phyloP scores from a whole-genome alignment of 2,797 vertebrate species.

The Streptopelia turtur region DNA sequence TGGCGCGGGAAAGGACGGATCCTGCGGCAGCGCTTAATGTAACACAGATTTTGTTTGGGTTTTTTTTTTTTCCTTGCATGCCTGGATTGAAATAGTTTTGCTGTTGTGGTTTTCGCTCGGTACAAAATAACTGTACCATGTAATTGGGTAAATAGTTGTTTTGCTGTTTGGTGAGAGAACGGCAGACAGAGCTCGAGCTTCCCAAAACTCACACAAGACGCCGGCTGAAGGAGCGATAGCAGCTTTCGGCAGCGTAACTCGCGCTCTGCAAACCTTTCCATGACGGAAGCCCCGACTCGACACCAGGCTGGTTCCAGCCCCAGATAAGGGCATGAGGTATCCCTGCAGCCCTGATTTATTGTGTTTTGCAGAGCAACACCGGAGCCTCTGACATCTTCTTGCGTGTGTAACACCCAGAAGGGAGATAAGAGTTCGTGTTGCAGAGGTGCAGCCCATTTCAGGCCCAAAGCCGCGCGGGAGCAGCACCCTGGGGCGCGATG shows the following conservation, averaged over 20 bases:
- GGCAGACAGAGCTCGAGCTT: background rate
- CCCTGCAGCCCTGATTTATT: background rate
- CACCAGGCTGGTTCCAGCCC: background rate
- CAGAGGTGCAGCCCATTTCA: background rate
- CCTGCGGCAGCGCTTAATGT: background rate
- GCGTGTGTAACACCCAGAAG: background rate
- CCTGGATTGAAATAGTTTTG: background rate
- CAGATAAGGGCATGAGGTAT: background rate
- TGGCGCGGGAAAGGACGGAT: background rate
- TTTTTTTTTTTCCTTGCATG: background rate
- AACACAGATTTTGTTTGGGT: background rate
- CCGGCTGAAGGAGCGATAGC: too few species aligned
- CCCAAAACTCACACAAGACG: fast-evolving
- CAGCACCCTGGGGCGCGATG: fast-evolving
- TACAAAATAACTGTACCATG: background rate
- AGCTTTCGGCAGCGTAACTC: background rate
- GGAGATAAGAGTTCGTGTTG: background rate
- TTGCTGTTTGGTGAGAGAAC: background rate
- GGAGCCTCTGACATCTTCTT: background rate
- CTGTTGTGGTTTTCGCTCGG: background rate
- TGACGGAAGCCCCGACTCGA: background rate
- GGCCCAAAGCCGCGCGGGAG: background rate
- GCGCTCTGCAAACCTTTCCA: background rate
- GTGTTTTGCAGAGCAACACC: background rate
- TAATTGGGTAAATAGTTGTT: background rate